phyloP scores from a whole-genome alignment of 1,140 invertebrate species.

The Geopemphigus sp. region DNA sequence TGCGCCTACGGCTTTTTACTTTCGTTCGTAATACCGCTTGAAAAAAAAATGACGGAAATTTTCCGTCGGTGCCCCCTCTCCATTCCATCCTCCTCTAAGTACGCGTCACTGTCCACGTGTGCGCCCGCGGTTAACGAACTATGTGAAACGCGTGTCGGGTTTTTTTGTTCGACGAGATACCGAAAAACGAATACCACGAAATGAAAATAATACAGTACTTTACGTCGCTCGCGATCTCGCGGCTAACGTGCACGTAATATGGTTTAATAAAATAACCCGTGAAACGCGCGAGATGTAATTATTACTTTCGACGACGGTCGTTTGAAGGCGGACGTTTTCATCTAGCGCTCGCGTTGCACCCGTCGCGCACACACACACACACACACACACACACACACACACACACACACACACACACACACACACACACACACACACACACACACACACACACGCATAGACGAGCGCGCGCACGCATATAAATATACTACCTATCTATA shows the following conservation, averaged over 20 bases:
- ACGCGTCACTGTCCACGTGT: no score
- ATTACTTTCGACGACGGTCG: slow-evolving; percentile 1
- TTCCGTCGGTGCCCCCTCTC: no score
- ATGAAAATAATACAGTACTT: background rate
- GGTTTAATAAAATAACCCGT: slow-evolving; percentile 27
- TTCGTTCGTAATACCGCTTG: no score
- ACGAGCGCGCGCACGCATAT: no score
- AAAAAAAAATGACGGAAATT: no score
- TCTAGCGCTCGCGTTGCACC: background rate
- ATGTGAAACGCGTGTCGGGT: no score
- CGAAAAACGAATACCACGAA: no score
- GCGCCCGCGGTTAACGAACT: no score
- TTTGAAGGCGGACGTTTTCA: slow-evolving; percentile 36
- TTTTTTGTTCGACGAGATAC: no score
- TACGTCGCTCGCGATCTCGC: background rate
- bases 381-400: background rate
- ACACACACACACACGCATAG: background rate
- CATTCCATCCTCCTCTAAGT: no score
- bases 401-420: background rate
- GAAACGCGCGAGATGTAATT: slow-evolving; percentile 25
- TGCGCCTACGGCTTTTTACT: no score
- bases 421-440: no score
- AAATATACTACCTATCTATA: background rate
- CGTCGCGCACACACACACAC: background rate
- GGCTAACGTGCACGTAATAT: background rate